Evolutionary conservation across 2,888 invertebrate genomes (phyloP), one percentile per base, ranked within the genome.

Genomic region (Melanargia galathea): DNA sequence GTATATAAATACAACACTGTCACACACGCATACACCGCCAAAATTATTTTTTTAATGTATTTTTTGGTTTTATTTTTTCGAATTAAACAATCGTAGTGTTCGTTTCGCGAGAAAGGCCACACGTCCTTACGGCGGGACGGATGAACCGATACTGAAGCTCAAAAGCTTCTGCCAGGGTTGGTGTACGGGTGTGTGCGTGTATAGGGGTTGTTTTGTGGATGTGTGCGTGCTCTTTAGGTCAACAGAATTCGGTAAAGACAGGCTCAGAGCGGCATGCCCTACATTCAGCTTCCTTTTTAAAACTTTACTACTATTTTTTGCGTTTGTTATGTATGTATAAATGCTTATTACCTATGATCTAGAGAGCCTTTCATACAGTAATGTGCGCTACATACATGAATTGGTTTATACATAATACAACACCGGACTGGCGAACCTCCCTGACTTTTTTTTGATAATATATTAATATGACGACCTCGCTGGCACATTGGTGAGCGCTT

Each of bases 191-290:
- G 70, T 70, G 60, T 62, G 68, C 74, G 65, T 69, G 65, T 63
- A 60, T 52, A 55, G 67, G 82, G 83, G 82, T 81, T 66, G 77
- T 70, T 77, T 64, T 73, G 59, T 54, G 48, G 0, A 6, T 71
- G 86, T 84, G 84, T 82, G 82, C 60, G 73, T 68, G 69, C 79
- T 77, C 83, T 84, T 80, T 84, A 83, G 88, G 86, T 86, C 87
- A 86, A 85, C 82, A 84, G 84, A 83, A 84, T 86, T 87, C 82
- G 82, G 87, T 82, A 73, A 75, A 83, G 83, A 87, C 85, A 84
- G 79, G 65, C 80, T 76, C 78, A 77, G 75, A 84, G 82, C 81
- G 79, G 77, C 77, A 76, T 83, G 86, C 81, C 86, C 86, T 83
- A 86, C 70, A 73, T 76, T 69, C 63, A 66, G 58, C 58, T 67